Evolutionary conservation across 1,140 invertebrate genomes (phyloP).

Genomic region (Zelostemma sp.): DNA sequence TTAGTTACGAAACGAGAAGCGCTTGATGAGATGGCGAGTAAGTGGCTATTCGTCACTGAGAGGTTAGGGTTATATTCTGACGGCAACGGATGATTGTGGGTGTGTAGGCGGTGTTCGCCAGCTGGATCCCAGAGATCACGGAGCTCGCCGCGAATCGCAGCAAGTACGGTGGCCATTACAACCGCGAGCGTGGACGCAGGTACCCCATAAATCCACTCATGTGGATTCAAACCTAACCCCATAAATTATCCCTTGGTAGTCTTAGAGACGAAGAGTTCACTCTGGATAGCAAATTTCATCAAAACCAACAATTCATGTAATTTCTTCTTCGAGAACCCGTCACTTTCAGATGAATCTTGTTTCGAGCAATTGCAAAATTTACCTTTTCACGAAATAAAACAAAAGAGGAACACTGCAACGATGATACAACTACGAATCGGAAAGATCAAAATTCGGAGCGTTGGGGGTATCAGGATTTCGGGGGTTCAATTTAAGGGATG

Average conservation of each 20-base stretch:
- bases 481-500: too few species aligned
- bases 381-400: too few species aligned
- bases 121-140: conserved; percentile 99
- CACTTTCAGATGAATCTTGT: too few species aligned
- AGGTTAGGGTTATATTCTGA: conserved; percentile 62
- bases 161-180: conserved; percentile 98
- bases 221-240: conserved; percentile 55
- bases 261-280: conserved; percentile 57
- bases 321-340: too few species aligned
- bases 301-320: too few species aligned
- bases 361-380: too few species aligned
- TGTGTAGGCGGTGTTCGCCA: conserved; percentile 97
- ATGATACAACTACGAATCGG: too few species aligned
- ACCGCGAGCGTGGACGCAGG: conserved; percentile 98
- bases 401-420: too few species aligned
- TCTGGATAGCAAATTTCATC: conserved; percentile 57
- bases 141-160: conserved; percentile 96
- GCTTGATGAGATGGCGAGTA: conserved; percentile 36
- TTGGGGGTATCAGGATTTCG: too few species aligned
- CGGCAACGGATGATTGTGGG: conserved; percentile 71
- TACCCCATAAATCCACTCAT: conserved; percentile 73
- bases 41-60: conserved; percentile 41
- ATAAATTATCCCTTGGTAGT: conserved; percentile 51
- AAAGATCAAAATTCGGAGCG: too few species aligned
- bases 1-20: conserved; percentile 37